A percentile compares a stretch with the other conserved stretches of the same genome.
Conservation (phyloP, 1,140 invertebrate species). For the Procambarus virginalis region DNA sequence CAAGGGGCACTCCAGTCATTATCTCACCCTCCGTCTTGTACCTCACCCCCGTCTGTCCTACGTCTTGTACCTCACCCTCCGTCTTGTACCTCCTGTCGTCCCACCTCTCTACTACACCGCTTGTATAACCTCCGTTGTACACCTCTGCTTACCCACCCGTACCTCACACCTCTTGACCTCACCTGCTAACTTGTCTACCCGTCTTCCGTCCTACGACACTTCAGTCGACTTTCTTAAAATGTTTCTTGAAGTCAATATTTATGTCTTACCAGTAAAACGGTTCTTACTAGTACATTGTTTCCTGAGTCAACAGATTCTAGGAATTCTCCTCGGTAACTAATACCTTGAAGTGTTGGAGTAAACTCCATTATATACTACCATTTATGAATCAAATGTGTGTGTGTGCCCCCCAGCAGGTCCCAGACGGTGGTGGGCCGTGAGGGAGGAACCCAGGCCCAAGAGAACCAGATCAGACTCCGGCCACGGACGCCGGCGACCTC, state of each 20-base stretch:
- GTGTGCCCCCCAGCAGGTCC: slow-evolving; percentile 30
- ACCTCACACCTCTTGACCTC: too few relatives aligned
- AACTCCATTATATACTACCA: too few relatives aligned
- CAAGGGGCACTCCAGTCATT: slow-evolving; percentile 83
- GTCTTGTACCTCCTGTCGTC: neutral
- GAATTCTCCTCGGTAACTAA: too few relatives aligned
- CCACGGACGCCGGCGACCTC: slow-evolving; percentile 56
- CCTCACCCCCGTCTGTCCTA: neutral
- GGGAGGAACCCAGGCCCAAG: slow-evolving; percentile 51
- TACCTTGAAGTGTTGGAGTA: too few relatives aligned
- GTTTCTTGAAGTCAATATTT: too few relatives aligned
- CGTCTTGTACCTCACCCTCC: neutral
- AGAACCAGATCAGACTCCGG: slow-evolving; percentile 59
- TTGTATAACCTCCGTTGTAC: neutral
- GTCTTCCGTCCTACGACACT: too few relatives aligned
- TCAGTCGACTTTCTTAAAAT: too few relatives aligned
- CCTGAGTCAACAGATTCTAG: too few relatives aligned
- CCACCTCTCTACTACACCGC: neutral
- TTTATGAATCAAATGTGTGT: neutral
- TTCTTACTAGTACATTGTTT: too few relatives aligned
- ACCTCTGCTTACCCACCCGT: neutral
- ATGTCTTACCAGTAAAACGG: too few relatives aligned
- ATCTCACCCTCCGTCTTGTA: too few relatives aligned
- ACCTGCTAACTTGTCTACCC: too few relatives aligned
- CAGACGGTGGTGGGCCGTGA: slow-evolving; percentile 59